Evolutionary conservation across 2,113 vertebrate species (phyloP), one percentile per base, ranked within the genome.

Genomic region (Talpa occidentalis): DNA sequence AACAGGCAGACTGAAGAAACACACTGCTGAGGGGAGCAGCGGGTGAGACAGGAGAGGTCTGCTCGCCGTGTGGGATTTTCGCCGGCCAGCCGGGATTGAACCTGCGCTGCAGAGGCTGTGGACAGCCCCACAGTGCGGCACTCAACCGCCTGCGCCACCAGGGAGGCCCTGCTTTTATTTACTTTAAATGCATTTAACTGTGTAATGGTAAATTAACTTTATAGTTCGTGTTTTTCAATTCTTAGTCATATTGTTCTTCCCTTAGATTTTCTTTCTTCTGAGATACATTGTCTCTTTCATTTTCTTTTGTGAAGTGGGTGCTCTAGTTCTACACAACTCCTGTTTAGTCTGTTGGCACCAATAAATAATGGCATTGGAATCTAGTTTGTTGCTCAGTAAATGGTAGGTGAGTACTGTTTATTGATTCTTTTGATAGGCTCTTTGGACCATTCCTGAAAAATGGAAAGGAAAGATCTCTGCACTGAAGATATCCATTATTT

Each of bases 351-450:
- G 1, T 60, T 66, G 84, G n/a, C 47, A 88, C 32, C 44, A 81
- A 1, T 90, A 74, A 74, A 8, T 79, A 77, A 24, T 92, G 47
- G 80, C 83, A 16, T 93, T 67, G 91, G 56, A 89, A 81, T 85
- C 44, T 78, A 40, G n/a, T 77, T 86, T 96, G 42, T 94, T 86
- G 87, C 62, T 93, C 22, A 86, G 22, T 91, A 90, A 91, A 47
- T 89, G 44, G 47, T 69, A 86, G 26, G 56, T 95, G 52, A 95
- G 32, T 56, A 56, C 21, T 21, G 2, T 56, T 67, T 89, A 26
- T 84, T 67, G 40, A 77, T 54, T 87, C 49, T 73, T 84, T 83
- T 86, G 35, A 11, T 7, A 24, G 54, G 44, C 54, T 93, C 73
- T n/a, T 94, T 90, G 44, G 70, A 6, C 67, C 76, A 54, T 84